Evolutionary conservation across 2,888 invertebrate species (phyloP), one percentile per base, ranked within the genome.

Genomic region (Sarcophaga subvicina): DNA sequence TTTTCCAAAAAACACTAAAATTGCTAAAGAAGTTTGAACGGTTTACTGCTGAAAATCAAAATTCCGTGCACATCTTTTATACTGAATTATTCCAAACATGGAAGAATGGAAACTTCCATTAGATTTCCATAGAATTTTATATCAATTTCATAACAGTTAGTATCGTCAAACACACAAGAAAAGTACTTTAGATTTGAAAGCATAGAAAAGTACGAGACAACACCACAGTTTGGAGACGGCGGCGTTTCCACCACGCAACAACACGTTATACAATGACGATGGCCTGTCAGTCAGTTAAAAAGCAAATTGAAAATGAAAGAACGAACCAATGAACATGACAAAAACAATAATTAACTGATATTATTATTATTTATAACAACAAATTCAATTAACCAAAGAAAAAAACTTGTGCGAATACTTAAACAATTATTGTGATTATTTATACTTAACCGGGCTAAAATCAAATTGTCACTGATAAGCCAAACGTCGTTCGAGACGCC

Each of bases 181-280:
- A 71, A n/a, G 72, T 72, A 72, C 37, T 72, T 72, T 45, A 72
- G 60, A 72, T 22, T 72, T n/a, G 60, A 20, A 17, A 0, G 12
- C n/a, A 72, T 79, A 17, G 59, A 80, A 73, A 77, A 72, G 71
- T 85, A 62, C 77, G 85, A 75, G 85, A 87, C 87, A 87, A 83
- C 85, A 85, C 83, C 83, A 83, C 80, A 77, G 80, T 80, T 82
- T 83, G 12, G 54, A 20, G 69, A 25, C 17, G 20, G 12, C 47
- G 49, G 12, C 22, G 47, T 49, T 10, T 75, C 54, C 5, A 17
- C 54, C 5, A 54, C 54, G 17, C 12, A 54, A 54, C 17, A 54
- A 17, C 54, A 37, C 4, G 11, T 62, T 54, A 63, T 12, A 49
- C 59, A 20, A 66, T 72, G 66, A 77, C 77, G 71, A 63, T 82